Evolutionary conservation across 2,888 invertebrate species (phyloP), one percentile per base, ranked within the genome.

Genomic region (Synergus gifuensis): DNA sequence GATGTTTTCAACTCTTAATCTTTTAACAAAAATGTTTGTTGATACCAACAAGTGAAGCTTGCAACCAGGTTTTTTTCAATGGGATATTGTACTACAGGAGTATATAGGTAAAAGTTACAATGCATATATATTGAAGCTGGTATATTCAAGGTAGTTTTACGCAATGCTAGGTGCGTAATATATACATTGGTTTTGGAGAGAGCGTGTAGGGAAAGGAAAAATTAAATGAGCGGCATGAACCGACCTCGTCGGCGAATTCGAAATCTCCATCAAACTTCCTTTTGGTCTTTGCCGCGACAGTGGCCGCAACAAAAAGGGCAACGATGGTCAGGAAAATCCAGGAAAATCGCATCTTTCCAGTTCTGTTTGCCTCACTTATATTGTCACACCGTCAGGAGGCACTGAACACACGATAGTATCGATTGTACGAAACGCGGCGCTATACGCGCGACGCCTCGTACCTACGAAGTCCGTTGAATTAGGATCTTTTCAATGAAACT

Each of bases 201-300:
- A 80, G 79, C 81, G 79, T 80, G 79, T 69, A 67, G 60, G 69
- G 18, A 67, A 80, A 83, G 81, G 81, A 76, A 78, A 82, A 79
- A 82, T 78, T 76, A 79, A 83, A 79, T 79, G 64, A 81, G 79
- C 73, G 76, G 64, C 46, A 46, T 62, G 60, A 49, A 87, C 93
- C 94, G 93, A 96, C 96, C 95, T 96, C 96, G 93, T 96, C 96
- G 89, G 95, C 96, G 91, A 96, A 96, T 91, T 96, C 96, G 91
- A 96, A 96, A 92, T 96, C 96, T 82, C 95, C 96, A 90, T 96
- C 95, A 91, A 95, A 95, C 93, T 96, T 96, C 91, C 95, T 94
- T 93, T 95, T 95, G 92, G 95, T 87, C 93, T 93, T 84, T 40
- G 76, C 86, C 78, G 84, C 89, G 67, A 82, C 85, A 49, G 83